Evolutionary conservation across 2,888 invertebrate genomes (phyloP).

Genomic region (Cyrtodaria siliqua): DNA sequence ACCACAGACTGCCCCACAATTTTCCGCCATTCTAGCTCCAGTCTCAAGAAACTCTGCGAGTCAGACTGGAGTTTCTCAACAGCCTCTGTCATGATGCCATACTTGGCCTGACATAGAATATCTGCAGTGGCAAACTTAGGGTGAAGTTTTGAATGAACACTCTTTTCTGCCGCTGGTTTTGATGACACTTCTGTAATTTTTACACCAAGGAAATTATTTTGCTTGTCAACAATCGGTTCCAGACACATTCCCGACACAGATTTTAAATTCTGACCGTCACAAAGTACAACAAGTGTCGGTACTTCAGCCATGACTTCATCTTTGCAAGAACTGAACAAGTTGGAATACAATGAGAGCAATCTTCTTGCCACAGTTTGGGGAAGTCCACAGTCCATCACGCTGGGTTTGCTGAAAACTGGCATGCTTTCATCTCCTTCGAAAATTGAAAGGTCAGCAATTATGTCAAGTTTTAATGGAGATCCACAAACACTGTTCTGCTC

Average conservation of each 20-base stretch:
- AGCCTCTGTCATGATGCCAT: conserved; percentile 53
- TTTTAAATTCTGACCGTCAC: conserved; percentile 67
- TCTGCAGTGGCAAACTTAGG: conserved; percentile 48
- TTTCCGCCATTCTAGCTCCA: conserved; percentile 73
- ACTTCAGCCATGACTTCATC: conserved; percentile 12
- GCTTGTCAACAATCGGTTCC: conserved; percentile 38
- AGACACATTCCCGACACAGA: conserved; percentile 61
- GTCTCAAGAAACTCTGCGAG: conserved; percentile 61
- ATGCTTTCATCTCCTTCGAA: conserved; percentile 46
- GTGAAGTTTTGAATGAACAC: conserved; percentile 27
- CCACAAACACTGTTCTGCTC: conserved; percentile 46
- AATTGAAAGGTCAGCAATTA: conserved; percentile 70
- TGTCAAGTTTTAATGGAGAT: conserved; percentile 72
- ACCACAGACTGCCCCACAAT: conserved; percentile 29
- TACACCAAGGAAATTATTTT: conserved; percentile 55
- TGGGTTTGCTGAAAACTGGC: conserved; percentile 1
- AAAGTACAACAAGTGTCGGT: conserved; percentile 63
- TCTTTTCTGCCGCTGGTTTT: conserved; percentile 45
- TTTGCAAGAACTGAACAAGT: conserved; percentile 26
- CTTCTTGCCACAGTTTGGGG: conserved; percentile 36
- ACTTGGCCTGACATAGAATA: conserved; percentile 60
- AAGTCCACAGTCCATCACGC: conserved; percentile 45
- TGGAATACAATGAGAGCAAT: conserved; percentile 42
- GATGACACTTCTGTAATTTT: conserved; percentile 55
- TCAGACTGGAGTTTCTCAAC: conserved; percentile 36